Evolutionary conservation across 2,888 invertebrate genomes (phyloP).

Genomic region (Cataglyphis rosenhaueri): DNA sequence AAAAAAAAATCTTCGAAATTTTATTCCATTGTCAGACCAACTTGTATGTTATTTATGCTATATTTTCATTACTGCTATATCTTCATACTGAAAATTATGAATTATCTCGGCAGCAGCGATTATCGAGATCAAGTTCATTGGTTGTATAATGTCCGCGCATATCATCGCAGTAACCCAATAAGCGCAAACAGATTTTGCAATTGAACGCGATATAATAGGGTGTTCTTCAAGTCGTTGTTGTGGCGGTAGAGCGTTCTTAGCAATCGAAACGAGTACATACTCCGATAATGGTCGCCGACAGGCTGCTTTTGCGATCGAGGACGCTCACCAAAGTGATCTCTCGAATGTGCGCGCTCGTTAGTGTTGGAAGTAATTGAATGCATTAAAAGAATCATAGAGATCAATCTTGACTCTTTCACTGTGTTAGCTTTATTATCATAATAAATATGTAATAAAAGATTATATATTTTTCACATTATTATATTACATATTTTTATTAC

Average conservation of each 20-base stretch:
- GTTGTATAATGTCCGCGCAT: neutral
- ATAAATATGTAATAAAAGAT: neutral
- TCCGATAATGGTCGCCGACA: constrained; percentile 17
- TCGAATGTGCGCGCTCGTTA: neutral
- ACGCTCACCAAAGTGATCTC: constrained; percentile 8
- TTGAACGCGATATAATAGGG: constrained; percentile 9
- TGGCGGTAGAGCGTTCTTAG: constrained; percentile 5
- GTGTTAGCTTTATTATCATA: neutral
- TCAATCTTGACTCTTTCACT: neutral
- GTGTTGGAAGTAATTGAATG: neutral
- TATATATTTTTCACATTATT: neutral
- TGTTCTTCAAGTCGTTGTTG: constrained; percentile 27
- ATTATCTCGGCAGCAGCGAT: neutral
- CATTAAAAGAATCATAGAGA: neutral
- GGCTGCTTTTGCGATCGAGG: constrained; percentile 17
- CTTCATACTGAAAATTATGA: neutral
- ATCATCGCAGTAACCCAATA: constrained; percentile 18
- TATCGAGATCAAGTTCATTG: constrained; percentile 29
- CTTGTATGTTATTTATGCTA: neutral
- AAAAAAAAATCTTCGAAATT: neutral
- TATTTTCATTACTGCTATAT: neutral
- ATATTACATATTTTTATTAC: neutral
- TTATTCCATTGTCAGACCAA: neutral
- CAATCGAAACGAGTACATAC: constrained; percentile 34
- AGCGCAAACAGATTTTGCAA: constrained; percentile 8